Evolutionary conservation across 1,140 invertebrate species (phyloP), one percentile per base, ranked within the genome.

Genomic region (Trialeurodes vaporariorum): DNA sequence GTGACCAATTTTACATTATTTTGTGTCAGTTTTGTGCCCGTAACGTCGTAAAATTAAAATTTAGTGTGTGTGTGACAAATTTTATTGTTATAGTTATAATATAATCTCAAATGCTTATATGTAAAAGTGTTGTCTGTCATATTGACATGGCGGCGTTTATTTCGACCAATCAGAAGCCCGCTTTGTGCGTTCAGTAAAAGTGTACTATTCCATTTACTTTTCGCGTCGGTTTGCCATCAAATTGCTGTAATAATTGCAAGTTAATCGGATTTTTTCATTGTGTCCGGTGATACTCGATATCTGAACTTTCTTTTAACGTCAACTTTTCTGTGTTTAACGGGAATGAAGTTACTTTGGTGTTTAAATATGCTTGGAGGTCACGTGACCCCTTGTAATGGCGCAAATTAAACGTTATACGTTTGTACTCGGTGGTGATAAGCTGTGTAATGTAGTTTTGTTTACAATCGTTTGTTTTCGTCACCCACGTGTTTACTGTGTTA

Each of bases 391-490:
- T 77, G 74, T 73, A 74, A 76, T 77, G 80, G 83, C 83, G 84
- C 83, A 82, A 81, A 82, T 83, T 81, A 82, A 84, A 81, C 77
- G 79, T 78, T 76, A 77, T 77, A 74, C 76, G 81, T 78, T 81
- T 81, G 78, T 78, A 77, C 77, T 76, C 77, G 75, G 78, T 79
- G 78, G 77, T 78, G 77, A 78, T 81, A 75, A 79, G 76, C 80
- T 78, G 78, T 82, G 81, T 83, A 81, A 81, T 80, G 81, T 77
- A 75, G 79, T 80, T 84, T 84, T 84, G 83, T 84, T 83, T 82
- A 84, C 82, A 83, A 81, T 75, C 75, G 78, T 77, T 78, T 79
- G 78, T 79, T 80, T 79, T 77, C 77, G 77, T 79, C 75, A 22
- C 25, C 70, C 74, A 76, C 78, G 78, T 76, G 77, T 80, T 76